Percentiles rank a stretch among this genome's conserved stretches.
phyloP scores from a whole-genome alignment of 2,888 invertebrate genomes.

The Eustalomyia histrio region DNA sequence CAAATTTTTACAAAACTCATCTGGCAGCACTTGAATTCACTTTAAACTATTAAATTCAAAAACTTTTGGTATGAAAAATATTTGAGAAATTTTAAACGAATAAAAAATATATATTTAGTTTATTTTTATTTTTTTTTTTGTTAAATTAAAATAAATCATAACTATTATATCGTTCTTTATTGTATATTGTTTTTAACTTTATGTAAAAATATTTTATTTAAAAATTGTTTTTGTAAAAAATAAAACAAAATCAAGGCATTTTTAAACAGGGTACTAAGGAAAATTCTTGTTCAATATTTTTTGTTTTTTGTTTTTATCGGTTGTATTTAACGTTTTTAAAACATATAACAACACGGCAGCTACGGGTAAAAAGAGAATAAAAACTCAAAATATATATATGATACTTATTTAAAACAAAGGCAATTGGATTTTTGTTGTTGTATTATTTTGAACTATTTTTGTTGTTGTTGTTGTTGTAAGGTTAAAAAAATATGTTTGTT shows the following conservation, averaged over 20 bases:
- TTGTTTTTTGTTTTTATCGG: too few species aligned
- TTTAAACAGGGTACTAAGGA: slow-evolving; percentile 74
- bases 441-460: slow-evolving; percentile 65
- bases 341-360: slow-evolving; percentile 57
- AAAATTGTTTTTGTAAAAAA: slow-evolving; percentile 70
- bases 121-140: slow-evolving; percentile 29
- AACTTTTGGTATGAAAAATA: slow-evolving; percentile 49
- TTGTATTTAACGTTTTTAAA: slow-evolving; percentile 54
- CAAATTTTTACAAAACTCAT: too few species aligned
- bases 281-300: slow-evolving; percentile 50
- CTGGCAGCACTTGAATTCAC: not conserved
- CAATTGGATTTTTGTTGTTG: slow-evolving; percentile 53
- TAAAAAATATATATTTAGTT: slow-evolving; percentile 37
- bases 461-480: slow-evolving; percentile 58
- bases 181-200: slow-evolving; percentile 68
- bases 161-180: slow-evolving; percentile 41
- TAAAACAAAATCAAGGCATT: slow-evolving; percentile 73
- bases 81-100: slow-evolving; percentile 41
- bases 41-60: not conserved
- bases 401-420: slow-evolving; percentile 50
- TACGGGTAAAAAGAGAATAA: slow-evolving; percentile 55
- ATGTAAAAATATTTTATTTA: slow-evolving; percentile 62
- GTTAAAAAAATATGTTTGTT: slow-evolving; percentile 55
- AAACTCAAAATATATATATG: slow-evolving; percentile 35
- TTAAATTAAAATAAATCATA: slow-evolving; percentile 60